These are phyloP conservation scores for Eriosoma lanigerum DNA, from an alignment of 1,140 invertebrate species.

Conservation along the genomic window DNA sequence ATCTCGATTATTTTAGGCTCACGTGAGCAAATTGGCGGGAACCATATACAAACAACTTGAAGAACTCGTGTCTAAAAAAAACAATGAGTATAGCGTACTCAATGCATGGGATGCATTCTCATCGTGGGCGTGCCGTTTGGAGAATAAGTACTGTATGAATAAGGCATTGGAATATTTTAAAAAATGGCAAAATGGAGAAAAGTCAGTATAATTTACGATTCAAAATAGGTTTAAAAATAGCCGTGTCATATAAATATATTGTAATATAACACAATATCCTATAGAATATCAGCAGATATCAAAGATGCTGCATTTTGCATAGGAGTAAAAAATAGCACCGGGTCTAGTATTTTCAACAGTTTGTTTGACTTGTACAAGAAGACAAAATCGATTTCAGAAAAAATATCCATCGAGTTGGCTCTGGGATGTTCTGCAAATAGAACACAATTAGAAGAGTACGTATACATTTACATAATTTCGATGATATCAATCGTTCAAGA, in stretches of 20 bases:
- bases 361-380: slow-evolving; percentile 42
- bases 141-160: not conserved
- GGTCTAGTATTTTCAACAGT: not conserved
- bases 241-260: too few relatives aligned
- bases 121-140: not conserved
- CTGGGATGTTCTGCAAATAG: slow-evolving; percentile 49
- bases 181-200: not conserved
- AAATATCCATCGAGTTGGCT: slow-evolving; percentile 14
- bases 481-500: too few relatives aligned
- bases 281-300: slow-evolving; percentile 32
- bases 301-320: slow-evolving; percentile 48
- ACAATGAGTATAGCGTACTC: not conserved
- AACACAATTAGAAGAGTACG: slow-evolving; percentile 39
- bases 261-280: too few relatives aligned
- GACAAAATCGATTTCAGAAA: slow-evolving; percentile 47
- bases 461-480: not conserved
- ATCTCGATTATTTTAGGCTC: not conserved
- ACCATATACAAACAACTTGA: not conserved
- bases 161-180: not conserved
- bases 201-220: not conserved
- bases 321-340: slow-evolving; percentile 28
- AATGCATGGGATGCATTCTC: slow-evolving; percentile 1
- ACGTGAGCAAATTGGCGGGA: not conserved
- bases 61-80: not conserved
- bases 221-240: too few relatives aligned